Evolutionary conservation across 2,888 invertebrate genomes (phyloP).

Genomic region (Lypha dubia): DNA sequence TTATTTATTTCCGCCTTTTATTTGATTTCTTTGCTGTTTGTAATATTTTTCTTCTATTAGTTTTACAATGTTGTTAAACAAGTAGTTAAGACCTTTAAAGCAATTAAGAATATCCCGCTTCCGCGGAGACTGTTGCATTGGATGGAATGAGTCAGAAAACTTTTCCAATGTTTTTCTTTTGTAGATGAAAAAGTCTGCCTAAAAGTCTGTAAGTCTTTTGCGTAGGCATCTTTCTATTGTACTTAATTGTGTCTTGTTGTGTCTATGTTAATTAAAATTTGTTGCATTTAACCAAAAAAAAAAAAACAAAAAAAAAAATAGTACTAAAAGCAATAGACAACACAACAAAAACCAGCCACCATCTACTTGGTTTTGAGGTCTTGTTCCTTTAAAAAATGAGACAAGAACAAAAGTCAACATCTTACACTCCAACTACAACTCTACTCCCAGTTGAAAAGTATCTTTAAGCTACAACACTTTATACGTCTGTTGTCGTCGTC

Average conservation of each 20-base stretch:
- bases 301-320: not conserved
- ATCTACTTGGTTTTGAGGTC: slow-evolving; percentile 38
- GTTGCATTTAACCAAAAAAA: slow-evolving; percentile 57
- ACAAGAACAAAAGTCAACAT: slow-evolving; percentile 2
- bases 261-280: slow-evolving; percentile 70
- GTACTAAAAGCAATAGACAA: slow-evolving; percentile 14
- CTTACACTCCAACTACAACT: slow-evolving; percentile 18
- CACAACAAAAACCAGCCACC: slow-evolving; percentile 34
- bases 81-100: slow-evolving; percentile 66
- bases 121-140: too few species aligned
- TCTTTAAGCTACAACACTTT: not conserved
- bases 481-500: not conserved
- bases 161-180: slow-evolving; percentile 55
- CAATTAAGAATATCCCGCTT: slow-evolving; percentile 58
- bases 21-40: slow-evolving; percentile 8
- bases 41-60: slow-evolving; percentile 44
- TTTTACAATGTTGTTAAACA: slow-evolving; percentile 70
- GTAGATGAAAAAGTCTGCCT: slow-evolving; percentile 42
- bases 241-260: slow-evolving; percentile 51
- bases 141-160: slow-evolving; percentile 20
- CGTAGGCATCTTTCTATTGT: slow-evolving; percentile 56
- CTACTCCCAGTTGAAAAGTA: slow-evolving; percentile 39
- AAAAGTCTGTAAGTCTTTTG: slow-evolving; percentile 57
- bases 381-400: slow-evolving; percentile 4
- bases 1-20: slow-evolving; percentile 73